These are phyloP conservation scores for Syncerus caffer DNA, from an alignment of 2,797 vertebrate genomes.

Conservation along the genomic window DNA sequence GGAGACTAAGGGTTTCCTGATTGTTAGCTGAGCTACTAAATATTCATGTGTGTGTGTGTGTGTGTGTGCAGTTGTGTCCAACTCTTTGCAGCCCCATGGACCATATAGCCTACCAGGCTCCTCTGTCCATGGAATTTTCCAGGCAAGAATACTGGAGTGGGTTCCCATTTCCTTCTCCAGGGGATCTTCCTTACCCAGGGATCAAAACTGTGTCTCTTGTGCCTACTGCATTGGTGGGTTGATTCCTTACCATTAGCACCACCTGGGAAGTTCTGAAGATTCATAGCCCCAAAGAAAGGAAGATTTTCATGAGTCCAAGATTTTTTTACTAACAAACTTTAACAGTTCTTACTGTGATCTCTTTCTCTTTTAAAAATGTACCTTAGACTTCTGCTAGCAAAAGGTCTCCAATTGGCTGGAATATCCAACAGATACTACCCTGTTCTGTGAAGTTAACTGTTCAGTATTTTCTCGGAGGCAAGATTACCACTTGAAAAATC, in stretches of 20 bases:
- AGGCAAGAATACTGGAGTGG: not conserved
- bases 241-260: not conserved
- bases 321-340: constrained; percentile 13
- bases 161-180: not conserved
- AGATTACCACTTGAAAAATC: constrained; percentile 60
- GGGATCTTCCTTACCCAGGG: not conserved
- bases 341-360: not conserved
- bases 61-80: not conserved
- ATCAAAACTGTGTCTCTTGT: not conserved
- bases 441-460: not conserved
- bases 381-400: not conserved
- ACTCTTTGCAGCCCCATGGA: not conserved
- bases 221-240: not conserved
- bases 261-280: not conserved
- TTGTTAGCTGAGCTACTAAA: not conserved
- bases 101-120: not conserved
- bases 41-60: not conserved
- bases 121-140: not conserved
- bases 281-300: not conserved
- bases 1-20: not conserved
- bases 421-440: not conserved
- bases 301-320: constrained; percentile 6
- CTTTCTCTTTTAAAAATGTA: not conserved
- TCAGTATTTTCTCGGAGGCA: constrained; percentile 51
- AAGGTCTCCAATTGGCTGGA: not conserved